Conservation (phyloP, 2,113 vertebrate genomes). For the Hydropotes inermis region DNA sequence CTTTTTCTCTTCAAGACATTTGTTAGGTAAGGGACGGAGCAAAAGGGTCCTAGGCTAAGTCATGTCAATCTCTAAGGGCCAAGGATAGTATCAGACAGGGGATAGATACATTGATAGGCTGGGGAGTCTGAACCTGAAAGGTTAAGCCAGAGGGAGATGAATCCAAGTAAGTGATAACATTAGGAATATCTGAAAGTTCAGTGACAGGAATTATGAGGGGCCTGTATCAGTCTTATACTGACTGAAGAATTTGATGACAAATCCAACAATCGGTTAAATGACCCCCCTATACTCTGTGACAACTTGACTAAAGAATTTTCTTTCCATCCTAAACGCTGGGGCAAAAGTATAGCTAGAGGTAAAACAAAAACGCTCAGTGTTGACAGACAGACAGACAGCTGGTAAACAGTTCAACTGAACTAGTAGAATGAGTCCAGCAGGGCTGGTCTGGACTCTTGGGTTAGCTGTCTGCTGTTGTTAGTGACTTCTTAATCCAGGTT, state of each 20-base stretch:
- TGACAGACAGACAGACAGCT: neutral
- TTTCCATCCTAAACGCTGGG: neutral
- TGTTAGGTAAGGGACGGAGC: neutral
- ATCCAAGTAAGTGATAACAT: neutral
- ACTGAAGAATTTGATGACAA: neutral
- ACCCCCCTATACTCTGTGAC: neutral
- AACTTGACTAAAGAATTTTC: neutral
- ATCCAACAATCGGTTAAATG: neutral
- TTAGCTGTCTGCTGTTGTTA: neutral
- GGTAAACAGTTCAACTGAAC: neutral
- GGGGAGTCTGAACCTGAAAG: neutral
- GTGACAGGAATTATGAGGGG: neutral
- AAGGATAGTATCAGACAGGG: neutral
- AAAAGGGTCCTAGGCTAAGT: neutral
- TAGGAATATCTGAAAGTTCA: neutral
- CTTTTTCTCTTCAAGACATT: neutral
- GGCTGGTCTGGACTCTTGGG: neutral
- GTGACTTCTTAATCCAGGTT: neutral
- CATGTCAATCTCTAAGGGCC: neutral
- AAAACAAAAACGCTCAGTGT: neutral
- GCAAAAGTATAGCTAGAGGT: neutral
- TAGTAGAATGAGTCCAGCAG: neutral
- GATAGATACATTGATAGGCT: neutral
- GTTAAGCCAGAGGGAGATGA: neutral
- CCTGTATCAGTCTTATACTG: neutral